Percentiles rank a stretch among this genome's conserved stretches.
Evolutionary conservation across 2,888 invertebrate species (phyloP).

Genomic region (Brassicogethes aeneus): DNA sequence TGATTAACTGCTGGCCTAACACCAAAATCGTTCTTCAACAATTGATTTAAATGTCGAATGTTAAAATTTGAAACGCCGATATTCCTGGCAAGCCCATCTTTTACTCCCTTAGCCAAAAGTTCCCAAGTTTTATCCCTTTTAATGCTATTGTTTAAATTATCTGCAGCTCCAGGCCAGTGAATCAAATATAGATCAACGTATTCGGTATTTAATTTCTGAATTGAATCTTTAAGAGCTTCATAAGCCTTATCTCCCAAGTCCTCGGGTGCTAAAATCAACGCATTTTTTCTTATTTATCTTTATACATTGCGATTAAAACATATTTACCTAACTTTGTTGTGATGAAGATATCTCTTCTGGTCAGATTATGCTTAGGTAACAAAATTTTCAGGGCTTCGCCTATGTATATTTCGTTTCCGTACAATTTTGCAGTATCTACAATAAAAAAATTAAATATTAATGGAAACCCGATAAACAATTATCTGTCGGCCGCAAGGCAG

Average conservation of each 20-base stretch:
- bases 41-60: constrained; percentile 55
- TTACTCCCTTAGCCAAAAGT: constrained; percentile 53
- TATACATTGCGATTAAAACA: too few relatives aligned
- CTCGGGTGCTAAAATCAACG: constrained; percentile 44
- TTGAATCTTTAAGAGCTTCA: constrained; percentile 48
- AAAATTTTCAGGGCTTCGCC: constrained; percentile 54
- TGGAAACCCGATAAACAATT: too few relatives aligned
- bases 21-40: constrained; percentile 45
- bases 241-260: constrained; percentile 48
- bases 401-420: constrained; percentile 64
- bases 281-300: too few relatives aligned
- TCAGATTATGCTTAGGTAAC: constrained; percentile 58
- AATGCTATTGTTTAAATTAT: constrained; percentile 45
- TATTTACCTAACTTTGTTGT: constrained; percentile 72
- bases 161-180: constrained; percentile 71
- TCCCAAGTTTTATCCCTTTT: constrained; percentile 60
- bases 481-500: too few relatives aligned
- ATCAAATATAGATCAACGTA: constrained; percentile 75
- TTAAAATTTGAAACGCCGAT: constrained; percentile 81
- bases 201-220: constrained; percentile 53
- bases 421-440: constrained; percentile 70
- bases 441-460: too few relatives aligned
- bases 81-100: constrained; percentile 50
- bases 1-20: constrained; percentile 66
- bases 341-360: constrained; percentile 65